Evolutionary conservation across 2,113 vertebrate species (phyloP).

Genomic region (Mastomys natalensis): DNA sequence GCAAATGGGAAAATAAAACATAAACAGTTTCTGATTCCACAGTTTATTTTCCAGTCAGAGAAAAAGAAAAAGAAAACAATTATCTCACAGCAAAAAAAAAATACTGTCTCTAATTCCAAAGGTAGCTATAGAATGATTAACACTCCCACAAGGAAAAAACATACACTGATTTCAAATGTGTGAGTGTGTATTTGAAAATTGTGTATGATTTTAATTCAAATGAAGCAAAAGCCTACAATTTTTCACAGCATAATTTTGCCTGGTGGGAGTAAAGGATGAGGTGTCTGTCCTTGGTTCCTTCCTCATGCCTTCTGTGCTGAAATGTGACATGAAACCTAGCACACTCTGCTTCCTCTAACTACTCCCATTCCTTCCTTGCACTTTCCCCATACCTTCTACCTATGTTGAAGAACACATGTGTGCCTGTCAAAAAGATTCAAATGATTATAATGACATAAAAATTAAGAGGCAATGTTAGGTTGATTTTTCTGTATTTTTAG

Average conservation of each 20-base stretch:
- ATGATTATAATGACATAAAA: neutral
- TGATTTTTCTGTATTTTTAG: slow-evolving; percentile 53
- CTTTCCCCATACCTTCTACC: neutral
- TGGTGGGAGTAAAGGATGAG: neutral
- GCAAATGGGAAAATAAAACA: neutral
- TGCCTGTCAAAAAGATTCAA: slow-evolving; percentile 18
- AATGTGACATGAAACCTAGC: neutral
- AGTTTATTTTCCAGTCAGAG: slow-evolving; percentile 34
- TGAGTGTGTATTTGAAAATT: neutral
- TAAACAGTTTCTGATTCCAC: neutral
- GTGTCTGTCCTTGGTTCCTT: neutral
- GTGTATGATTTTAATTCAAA: slow-evolving; percentile 23
- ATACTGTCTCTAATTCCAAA: neutral
- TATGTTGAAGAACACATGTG: fast-evolving
- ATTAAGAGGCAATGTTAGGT: slow-evolving; percentile 12
- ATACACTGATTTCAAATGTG: neutral
- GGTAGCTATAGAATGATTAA: neutral
- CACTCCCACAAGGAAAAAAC: neutral
- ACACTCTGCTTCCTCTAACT: neutral
- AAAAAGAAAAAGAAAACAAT: slow-evolving; percentile 36
- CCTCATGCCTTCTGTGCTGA: neutral
- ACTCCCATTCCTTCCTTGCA: neutral
- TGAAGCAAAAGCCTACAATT: neutral
- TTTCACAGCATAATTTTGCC: slow-evolving; percentile 36
- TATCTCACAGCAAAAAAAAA: neutral